Conservation (phyloP, 2,113 vertebrate species). For the Chionomys nivalis region DNA sequence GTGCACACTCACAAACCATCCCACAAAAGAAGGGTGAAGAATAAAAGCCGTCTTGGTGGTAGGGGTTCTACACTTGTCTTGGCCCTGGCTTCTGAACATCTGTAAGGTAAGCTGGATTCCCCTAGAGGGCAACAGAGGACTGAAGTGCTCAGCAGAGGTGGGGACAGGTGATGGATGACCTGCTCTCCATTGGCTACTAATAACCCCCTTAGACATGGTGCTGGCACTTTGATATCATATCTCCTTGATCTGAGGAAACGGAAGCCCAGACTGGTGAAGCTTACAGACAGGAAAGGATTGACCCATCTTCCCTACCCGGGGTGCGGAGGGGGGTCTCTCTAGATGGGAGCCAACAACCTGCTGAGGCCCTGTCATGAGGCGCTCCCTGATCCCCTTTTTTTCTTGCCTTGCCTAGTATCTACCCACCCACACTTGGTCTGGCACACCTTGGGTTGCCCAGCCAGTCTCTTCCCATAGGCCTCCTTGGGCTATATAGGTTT, state of each 20-base stretch:
- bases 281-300: not conserved
- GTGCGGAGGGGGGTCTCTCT: not conserved
- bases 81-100: not conserved
- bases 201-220: rapidly evolving
- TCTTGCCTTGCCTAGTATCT: not conserved
- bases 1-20: not conserved
- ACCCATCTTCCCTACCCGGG: too few relatives aligned
- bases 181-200: not conserved
- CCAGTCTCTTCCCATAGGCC: not conserved
- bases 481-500: not conserved
- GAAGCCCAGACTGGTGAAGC: not conserved
- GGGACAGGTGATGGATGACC: not conserved
- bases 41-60: not conserved
- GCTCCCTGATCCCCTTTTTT: not conserved
- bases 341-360: not conserved
- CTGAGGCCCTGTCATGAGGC: not conserved
- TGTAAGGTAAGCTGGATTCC: conserved; percentile 52
- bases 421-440: not conserved
- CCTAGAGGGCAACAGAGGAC: conserved; percentile 70
- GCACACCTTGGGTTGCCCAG: not conserved
- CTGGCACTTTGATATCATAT: not conserved
- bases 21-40: not conserved
- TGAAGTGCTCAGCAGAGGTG: not conserved
- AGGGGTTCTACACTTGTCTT: rapidly evolving
- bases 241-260: not conserved